Percentiles rank a stretch among this genome's conserved stretches.
phyloP scores from a whole-genome alignment of 2,113 vertebrate species.

The Rhabdomys dilectus region DNA sequence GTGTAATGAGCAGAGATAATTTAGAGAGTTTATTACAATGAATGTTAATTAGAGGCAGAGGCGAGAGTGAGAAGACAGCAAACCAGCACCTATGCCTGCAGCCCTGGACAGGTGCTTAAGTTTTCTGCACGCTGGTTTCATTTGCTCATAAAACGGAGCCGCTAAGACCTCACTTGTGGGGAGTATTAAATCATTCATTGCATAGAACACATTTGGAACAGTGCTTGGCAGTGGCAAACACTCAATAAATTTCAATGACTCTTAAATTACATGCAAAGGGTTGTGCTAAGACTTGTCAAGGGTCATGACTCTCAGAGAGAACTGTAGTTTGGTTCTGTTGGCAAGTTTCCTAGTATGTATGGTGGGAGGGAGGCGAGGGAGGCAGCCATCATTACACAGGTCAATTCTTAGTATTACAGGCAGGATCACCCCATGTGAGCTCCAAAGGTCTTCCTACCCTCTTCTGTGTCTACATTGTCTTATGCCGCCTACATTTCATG shows the following conservation, averaged over 20 bases:
- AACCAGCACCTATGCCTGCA: neutral
- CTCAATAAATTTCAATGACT: neutral
- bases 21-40: neutral
- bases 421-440: neutral
- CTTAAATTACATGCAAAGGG: conserved; percentile 29
- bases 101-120: neutral
- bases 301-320: neutral
- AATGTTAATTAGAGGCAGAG: neutral
- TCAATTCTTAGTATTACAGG: neutral
- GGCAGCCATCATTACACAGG: neutral
- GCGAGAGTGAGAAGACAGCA: neutral
- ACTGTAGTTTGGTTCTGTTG: neutral
- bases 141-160: neutral
- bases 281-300: neutral
- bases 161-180: neutral
- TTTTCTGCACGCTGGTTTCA: neutral
- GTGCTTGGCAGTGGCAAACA: neutral
- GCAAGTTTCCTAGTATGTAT: neutral
- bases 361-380: neutral
- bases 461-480: neutral
- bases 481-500: neutral
- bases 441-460: neutral
- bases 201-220: neutral
- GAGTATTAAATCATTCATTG: neutral
- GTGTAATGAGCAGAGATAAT: neutral